Conservation (phyloP, 1,140 invertebrate genomes). For the Conopomorpha cramerella region DNA sequence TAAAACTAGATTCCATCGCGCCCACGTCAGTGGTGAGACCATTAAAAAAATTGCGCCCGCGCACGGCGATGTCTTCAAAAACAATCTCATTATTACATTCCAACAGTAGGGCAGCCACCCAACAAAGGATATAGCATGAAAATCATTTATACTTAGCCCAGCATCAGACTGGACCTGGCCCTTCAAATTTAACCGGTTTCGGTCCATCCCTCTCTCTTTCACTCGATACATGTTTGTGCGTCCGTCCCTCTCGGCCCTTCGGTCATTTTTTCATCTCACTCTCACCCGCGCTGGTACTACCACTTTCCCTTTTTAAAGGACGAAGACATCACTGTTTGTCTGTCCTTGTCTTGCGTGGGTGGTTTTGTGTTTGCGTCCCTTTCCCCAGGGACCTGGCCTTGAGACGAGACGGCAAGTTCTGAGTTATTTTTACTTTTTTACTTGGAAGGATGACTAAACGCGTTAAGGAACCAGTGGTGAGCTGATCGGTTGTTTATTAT, state of each 20-base stretch:
- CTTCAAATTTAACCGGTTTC: conserved; percentile 57
- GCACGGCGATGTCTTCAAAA: not conserved
- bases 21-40: too few species aligned
- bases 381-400: conserved; percentile 50
- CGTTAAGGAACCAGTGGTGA: not conserved
- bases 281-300: conserved; percentile 41
- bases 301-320: conserved; percentile 60
- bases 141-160: conserved; percentile 21
- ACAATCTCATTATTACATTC: not conserved
- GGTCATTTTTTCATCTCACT: conserved; percentile 57
- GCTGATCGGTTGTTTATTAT: too few species aligned
- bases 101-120: not conserved
- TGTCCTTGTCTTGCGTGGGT: conserved; percentile 11
- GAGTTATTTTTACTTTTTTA: conserved; percentile 58
- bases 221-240: conserved; percentile 5
- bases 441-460: conserved; percentile 16
- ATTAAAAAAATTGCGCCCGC: too few species aligned
- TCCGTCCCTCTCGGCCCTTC: conserved; percentile 28
- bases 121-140: conserved; percentile 14
- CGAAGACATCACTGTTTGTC: conserved; percentile 33
- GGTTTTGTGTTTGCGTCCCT: conserved; percentile 13
- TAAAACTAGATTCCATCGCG: too few species aligned
- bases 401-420: conserved; percentile 46
- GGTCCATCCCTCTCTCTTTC: conserved; percentile 15
- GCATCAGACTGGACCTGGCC: conserved; percentile 37